Percentiles rank a stretch among this genome's conserved stretches.
Conservation (phyloP, 2,797 vertebrate species). For the Myotis daubentonii region DNA sequence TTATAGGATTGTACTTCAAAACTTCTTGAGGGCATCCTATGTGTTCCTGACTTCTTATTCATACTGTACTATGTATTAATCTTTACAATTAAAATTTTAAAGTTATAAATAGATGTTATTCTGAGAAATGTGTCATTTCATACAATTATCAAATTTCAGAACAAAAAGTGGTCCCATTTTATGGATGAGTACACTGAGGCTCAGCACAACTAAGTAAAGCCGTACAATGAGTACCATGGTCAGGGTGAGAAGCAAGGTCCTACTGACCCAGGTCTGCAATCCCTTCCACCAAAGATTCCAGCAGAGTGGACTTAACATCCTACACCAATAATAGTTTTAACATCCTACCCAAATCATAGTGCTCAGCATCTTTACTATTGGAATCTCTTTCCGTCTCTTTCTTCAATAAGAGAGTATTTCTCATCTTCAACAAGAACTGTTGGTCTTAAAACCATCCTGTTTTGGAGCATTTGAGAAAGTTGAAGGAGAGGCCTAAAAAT, state of each 20-base stretch:
- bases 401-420: neutral
- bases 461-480: neutral
- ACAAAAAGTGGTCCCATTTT: neutral
- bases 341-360: neutral
- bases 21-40: neutral
- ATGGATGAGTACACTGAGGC: neutral
- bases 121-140: neutral
- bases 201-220: no score
- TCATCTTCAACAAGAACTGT: neutral
- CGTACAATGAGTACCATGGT: accelerated
- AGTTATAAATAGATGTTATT: neutral
- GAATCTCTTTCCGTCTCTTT: neutral
- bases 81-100: neutral
- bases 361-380: neutral
- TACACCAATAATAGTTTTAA: neutral
- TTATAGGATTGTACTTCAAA: neutral
- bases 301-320: neutral
- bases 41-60: neutral
- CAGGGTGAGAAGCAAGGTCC: neutral
- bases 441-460: neutral
- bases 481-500: neutral
- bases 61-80: neutral
- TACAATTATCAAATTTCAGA: neutral
- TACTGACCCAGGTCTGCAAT: neutral
- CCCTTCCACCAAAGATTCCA: neutral